Evolutionary conservation across 2,113 vertebrate genomes (phyloP).

Genomic region (Xiphias gladius): DNA sequence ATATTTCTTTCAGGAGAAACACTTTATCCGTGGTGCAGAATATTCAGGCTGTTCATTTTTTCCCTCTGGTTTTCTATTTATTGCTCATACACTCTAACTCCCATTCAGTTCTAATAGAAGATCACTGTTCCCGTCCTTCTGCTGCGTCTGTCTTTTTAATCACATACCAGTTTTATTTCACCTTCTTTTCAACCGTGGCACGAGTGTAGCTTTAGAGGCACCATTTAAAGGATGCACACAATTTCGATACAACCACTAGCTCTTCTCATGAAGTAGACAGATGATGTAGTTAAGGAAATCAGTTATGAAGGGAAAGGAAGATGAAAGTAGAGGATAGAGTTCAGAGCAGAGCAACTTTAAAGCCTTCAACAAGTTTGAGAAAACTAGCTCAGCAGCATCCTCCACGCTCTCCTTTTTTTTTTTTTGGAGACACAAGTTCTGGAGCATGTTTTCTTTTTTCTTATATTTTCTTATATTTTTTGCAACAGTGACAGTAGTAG

Average conservation of each 20-base stretch:
- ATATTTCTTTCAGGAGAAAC: too few relatives aligned
- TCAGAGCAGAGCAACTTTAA: slow-evolving; percentile 9
- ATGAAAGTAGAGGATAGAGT: slow-evolving; percentile 21
- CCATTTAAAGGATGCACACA: neutral
- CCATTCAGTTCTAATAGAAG: neutral
- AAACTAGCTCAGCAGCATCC: neutral
- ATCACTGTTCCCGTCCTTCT: neutral
- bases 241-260: neutral
- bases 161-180: neutral
- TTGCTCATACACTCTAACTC: too few relatives aligned
- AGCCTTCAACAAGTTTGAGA: neutral
- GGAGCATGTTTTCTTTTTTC: neutral
- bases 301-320: neutral
- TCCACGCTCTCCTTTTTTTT: neutral
- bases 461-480: neutral
- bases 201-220: neutral
- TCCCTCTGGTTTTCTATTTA: neutral
- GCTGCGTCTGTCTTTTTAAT: neutral
- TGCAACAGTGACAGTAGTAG: neutral
- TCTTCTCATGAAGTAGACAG: neutral
- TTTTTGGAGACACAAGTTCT: too few relatives aligned
- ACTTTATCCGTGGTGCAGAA: too few relatives aligned
- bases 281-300: slow-evolving; percentile 9
- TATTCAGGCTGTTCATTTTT: too few relatives aligned
- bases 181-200: neutral